Conservation (phyloP, 2,113 vertebrate genomes). For the Alectura lathami region DNA sequence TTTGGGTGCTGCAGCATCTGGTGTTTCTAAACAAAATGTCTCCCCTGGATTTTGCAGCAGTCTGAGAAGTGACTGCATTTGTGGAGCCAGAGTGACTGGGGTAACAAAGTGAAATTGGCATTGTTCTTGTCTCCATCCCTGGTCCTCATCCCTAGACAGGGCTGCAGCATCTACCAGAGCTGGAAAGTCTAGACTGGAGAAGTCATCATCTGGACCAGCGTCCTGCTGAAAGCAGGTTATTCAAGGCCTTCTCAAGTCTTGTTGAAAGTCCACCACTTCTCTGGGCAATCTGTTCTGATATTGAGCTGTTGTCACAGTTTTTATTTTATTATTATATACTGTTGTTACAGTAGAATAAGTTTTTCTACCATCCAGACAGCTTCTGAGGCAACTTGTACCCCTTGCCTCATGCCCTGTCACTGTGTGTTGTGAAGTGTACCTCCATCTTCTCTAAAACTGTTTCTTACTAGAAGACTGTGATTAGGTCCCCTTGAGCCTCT, state of each 20-base stretch:
- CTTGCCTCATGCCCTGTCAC: neutral
- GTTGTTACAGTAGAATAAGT: too few relatives aligned
- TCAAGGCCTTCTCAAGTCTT: neutral
- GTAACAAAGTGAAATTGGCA: neutral
- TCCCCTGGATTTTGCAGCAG: neutral
- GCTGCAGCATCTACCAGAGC: neutral
- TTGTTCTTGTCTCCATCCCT: neutral
- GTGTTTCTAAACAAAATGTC: neutral
- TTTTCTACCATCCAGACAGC: neutral
- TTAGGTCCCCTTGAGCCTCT: neutral
- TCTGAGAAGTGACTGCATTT: neutral
- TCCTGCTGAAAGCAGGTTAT: neutral
- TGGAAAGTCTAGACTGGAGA: neutral
- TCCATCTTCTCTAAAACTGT: neutral
- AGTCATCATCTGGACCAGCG: neutral
- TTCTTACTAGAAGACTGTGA: neutral
- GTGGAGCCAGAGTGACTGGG: neutral
- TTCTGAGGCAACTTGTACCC: neutral
- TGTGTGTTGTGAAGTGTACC: neutral
- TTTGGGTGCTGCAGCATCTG: neutral
- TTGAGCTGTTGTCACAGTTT: neutral
- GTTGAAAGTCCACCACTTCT: neutral
- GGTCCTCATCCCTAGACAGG: neutral
- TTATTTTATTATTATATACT: too few relatives aligned
- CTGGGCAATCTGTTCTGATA: neutral